These are phyloP conservation scores for Pediacus dermestoides DNA, from an alignment of 2,888 invertebrate genomes.

Conservation along the genomic window DNA sequence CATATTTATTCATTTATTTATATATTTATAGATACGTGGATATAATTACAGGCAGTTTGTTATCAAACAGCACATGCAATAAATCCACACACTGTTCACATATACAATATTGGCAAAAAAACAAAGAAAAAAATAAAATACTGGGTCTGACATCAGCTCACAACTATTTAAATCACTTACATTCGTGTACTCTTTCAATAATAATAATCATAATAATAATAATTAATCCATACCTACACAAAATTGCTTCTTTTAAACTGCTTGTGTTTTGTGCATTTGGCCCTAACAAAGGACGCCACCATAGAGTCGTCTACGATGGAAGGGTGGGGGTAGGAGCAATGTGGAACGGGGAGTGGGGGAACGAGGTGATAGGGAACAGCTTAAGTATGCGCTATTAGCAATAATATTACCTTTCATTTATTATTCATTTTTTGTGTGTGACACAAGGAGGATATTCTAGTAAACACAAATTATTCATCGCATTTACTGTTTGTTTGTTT, in stretches of 20 bases:
- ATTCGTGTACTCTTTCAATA: too few species aligned
- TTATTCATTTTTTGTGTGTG: constrained; percentile 20
- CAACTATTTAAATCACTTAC: constrained; percentile 42
- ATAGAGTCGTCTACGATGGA: too few species aligned
- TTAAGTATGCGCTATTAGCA: too few species aligned
- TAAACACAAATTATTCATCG: constrained; percentile 24
- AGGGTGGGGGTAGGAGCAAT: too few species aligned
- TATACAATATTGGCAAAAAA: constrained; percentile 44
- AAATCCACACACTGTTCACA: constrained; percentile 36
- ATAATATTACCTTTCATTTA: too few species aligned
- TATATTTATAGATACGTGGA: constrained; percentile 49
- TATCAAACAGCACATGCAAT: constrained; percentile 36
- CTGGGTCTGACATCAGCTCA: constrained; percentile 47
- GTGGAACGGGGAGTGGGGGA: too few species aligned
- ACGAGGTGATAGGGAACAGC: too few species aligned
- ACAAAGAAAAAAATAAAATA: constrained; percentile 39
- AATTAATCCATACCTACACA: constrained; percentile 38
- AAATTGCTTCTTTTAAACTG: constrained; percentile 46
- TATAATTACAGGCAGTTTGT: constrained; percentile 46
- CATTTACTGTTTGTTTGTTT: constrained; percentile 18
- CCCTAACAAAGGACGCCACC: constrained; percentile 19
- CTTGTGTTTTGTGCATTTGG: constrained; percentile 35
- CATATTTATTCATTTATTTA: constrained; percentile 40
- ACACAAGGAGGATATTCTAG: constrained; percentile 22
- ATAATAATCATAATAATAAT: too few species aligned